phyloP scores from a whole-genome alignment of 1,140 invertebrate species.

The Drosophila elegans region DNA sequence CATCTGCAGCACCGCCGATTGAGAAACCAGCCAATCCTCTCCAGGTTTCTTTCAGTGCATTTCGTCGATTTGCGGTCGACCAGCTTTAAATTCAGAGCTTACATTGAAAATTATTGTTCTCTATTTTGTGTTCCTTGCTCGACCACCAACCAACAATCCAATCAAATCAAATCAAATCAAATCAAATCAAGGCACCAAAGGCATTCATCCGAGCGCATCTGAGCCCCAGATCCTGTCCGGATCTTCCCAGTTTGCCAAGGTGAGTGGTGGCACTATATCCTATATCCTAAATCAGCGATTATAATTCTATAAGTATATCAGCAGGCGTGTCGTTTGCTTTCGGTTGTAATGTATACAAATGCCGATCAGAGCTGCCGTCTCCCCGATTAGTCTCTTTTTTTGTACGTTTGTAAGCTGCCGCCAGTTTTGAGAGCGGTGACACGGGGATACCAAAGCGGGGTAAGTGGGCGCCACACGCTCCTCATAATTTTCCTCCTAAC shows the following conservation, averaged over 20 bases:
- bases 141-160: not conserved
- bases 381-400: slow-evolving; percentile 33
- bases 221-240: not conserved
- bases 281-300: not conserved
- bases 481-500: not conserved
- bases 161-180: not conserved
- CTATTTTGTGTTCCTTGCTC: slow-evolving; percentile 10
- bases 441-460: slow-evolving; percentile 19
- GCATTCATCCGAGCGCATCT: not conserved
- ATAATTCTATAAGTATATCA: not conserved
- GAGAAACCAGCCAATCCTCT: slow-evolving; percentile 28
- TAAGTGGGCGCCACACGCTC: slow-evolving; percentile 14
- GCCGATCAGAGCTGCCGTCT: slow-evolving; percentile 35
- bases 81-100: slow-evolving; percentile 37
- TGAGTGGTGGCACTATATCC: not conserved
- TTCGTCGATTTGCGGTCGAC: slow-evolving; percentile 4
- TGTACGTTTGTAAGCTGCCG: slow-evolving; percentile 53
- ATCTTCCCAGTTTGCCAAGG: not conserved
- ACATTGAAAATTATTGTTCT: slow-evolving; percentile 44
- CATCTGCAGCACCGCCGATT: slow-evolving; percentile 24
- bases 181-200: not conserved
- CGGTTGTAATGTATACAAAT: slow-evolving; percentile 44
- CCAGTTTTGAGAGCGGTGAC: slow-evolving; percentile 25
- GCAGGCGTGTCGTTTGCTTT: slow-evolving; percentile 29
- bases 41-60: slow-evolving; percentile 26